Base-by-base conservation (phyloP, 1,140 invertebrate species). In the Pollicipes pollicipes region DNA sequence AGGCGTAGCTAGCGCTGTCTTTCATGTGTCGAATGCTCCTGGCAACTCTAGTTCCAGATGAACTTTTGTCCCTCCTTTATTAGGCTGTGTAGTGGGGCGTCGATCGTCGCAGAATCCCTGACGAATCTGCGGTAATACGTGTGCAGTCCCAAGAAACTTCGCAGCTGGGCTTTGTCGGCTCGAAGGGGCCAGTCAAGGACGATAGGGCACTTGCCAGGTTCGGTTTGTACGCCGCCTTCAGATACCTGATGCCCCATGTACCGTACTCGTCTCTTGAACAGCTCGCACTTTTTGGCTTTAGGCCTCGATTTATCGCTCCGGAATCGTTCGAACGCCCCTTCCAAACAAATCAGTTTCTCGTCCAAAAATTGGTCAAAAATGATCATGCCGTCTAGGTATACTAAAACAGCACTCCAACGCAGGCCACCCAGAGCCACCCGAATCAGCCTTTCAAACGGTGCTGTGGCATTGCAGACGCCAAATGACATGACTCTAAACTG, bases 261-360 rank as follows among this genome's bases (percentile, higher is more conserved):
- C 28, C 24, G 45, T 17, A 73, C 73, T 72, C 71, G 35, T 32
- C 63, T 58, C n/a, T 37, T 8, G 16, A 72, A 69, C 35, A 69
- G 13, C 6, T 37, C 1, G 66, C 72, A 73, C 24, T 72, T 73
- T 26, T 37, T 21, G 28, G 72, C 63, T 30, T 68, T 73, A 24
- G 72, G 66, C 71, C 68, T 73, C 6, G 72, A 71, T 30, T 72
- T 70, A 10, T 58, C 37, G 26, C n/a, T 30, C 1, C 66, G 68
- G 8, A 72, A 45, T 27, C 69, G n/a, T 64, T 72, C 26, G 27
- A 73, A 30, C 28, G 70, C 58, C 69, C 70, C 63, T 26, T 29
- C 29, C 32, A 58, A 58, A 2, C 45, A 21, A 10, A 3, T 10
- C 13, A 58, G 45, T 21, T 58, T 21, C 45, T 58, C 13, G 8